Conservation (phyloP, 2,797 vertebrate genomes). For the Amblyopsis hoosieri region DNA sequence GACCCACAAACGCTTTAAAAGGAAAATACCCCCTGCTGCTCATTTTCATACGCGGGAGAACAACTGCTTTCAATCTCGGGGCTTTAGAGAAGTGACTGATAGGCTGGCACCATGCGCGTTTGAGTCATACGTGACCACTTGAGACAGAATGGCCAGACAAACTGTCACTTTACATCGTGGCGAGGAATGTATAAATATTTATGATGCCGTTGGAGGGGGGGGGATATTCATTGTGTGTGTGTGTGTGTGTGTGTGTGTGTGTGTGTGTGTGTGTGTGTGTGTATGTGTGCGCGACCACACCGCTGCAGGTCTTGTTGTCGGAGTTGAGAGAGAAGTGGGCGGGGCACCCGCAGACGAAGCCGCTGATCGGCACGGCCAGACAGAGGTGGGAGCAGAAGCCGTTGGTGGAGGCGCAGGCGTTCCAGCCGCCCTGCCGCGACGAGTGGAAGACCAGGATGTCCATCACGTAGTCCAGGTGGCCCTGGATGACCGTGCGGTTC, state of each 20-base stretch:
- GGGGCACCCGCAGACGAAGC: constrained; percentile 93
- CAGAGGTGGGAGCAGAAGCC: constrained; percentile 97
- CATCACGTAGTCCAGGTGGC: constrained; percentile 97
- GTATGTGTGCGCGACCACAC: constrained; percentile 71
- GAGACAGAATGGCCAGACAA: neutral
- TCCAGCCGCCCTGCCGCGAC: constrained; percentile 95
- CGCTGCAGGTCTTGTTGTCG: constrained; percentile 96
- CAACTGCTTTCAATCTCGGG: constrained; percentile 20
- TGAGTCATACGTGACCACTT: constrained; percentile 1
- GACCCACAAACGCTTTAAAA: constrained; percentile 45
- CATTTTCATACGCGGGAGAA: constrained; percentile 11
- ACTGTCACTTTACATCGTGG: neutral
- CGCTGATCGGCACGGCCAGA: constrained; percentile 88
- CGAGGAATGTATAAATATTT: neutral
- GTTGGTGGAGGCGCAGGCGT: constrained; percentile 92
- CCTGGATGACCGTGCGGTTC: constrained; percentile 96
- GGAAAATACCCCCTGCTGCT: constrained; percentile 32
- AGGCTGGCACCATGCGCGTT: constrained; percentile 1
- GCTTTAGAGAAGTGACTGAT: constrained; percentile 1
- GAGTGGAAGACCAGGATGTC: constrained; percentile 98
- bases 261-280: neutral
- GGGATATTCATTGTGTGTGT: neutral
- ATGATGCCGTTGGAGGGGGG: neutral
- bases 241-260: neutral
- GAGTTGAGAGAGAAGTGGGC: constrained; percentile 93